Evolutionary conservation across 2,113 vertebrate genomes (phyloP).

Genomic region (Ageneiosus marmoratus): DNA sequence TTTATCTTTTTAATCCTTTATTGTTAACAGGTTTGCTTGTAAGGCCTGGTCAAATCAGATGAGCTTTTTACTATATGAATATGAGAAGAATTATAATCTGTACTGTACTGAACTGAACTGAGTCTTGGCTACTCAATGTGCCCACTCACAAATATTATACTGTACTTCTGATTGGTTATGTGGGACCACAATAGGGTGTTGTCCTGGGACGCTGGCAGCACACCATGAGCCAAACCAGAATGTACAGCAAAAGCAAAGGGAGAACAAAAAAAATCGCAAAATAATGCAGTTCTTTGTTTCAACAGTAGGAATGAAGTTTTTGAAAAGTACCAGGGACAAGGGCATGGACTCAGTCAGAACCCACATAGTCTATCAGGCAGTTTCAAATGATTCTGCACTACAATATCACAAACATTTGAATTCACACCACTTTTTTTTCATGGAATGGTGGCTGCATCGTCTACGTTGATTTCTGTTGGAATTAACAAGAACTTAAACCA

Average conservation of each 20-base stretch:
- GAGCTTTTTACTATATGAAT: neutral
- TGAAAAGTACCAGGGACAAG: neutral
- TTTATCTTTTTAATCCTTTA: neutral
- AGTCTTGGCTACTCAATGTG: neutral
- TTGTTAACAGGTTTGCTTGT: neutral
- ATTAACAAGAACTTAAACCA: no score
- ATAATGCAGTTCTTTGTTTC: neutral
- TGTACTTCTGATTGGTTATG: neutral
- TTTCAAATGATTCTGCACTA: neutral
- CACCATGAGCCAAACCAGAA: neutral
- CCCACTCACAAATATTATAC: neutral
- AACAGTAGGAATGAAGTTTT: neutral
- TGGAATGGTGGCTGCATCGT: neutral
- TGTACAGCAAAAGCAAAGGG: neutral
- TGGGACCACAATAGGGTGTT: neutral
- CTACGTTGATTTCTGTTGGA: neutral
- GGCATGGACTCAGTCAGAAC: neutral
- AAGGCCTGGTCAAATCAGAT: conserved; percentile 1
- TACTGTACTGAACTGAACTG: neutral
- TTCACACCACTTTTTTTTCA: neutral
- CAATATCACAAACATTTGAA: neutral
- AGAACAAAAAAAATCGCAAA: neutral
- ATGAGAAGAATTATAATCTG: neutral
- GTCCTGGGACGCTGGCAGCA: neutral
- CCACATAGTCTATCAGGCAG: no score